Conservation (phyloP, 2,113 vertebrate species). For the Labeo catla region DNA sequence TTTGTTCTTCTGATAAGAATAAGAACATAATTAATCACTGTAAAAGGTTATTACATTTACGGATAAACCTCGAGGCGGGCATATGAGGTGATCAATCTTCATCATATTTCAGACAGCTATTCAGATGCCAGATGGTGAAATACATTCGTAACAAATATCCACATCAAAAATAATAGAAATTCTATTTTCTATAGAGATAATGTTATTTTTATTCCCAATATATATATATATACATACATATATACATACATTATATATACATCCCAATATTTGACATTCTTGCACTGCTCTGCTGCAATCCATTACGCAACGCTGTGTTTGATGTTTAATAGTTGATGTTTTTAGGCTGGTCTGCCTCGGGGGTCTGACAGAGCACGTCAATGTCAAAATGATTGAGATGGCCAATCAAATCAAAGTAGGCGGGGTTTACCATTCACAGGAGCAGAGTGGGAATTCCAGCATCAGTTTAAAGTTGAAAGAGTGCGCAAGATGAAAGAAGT, state of each 20-base stretch:
- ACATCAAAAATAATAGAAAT: background rate
- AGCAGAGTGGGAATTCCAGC: too few relatives aligned
- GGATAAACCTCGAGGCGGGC: background rate
- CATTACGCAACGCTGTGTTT: too few relatives aligned
- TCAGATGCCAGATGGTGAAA: background rate
- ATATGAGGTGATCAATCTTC: background rate
- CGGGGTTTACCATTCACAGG: too few relatives aligned
- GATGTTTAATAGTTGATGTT: too few relatives aligned
- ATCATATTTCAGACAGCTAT: constrained; percentile 5
- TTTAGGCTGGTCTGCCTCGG: too few relatives aligned
- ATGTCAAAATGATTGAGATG: background rate
- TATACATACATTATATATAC: too few relatives aligned
- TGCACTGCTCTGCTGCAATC: too few relatives aligned
- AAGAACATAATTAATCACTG: background rate
- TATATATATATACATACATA: too few relatives aligned
- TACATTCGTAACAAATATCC: background rate
- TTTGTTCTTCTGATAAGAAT: background rate
- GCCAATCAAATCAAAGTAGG: background rate
- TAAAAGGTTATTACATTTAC: background rate
- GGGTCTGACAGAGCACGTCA: background rate
- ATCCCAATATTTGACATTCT: too few relatives aligned
- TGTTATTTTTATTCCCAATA: too few relatives aligned
- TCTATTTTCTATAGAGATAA: background rate
- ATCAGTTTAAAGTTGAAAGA: too few relatives aligned
- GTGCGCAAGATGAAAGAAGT: too few relatives aligned